These are phyloP conservation scores for Melipona beecheii DNA, from an alignment of 2,888 invertebrate genomes.

Conservation along the genomic window DNA sequence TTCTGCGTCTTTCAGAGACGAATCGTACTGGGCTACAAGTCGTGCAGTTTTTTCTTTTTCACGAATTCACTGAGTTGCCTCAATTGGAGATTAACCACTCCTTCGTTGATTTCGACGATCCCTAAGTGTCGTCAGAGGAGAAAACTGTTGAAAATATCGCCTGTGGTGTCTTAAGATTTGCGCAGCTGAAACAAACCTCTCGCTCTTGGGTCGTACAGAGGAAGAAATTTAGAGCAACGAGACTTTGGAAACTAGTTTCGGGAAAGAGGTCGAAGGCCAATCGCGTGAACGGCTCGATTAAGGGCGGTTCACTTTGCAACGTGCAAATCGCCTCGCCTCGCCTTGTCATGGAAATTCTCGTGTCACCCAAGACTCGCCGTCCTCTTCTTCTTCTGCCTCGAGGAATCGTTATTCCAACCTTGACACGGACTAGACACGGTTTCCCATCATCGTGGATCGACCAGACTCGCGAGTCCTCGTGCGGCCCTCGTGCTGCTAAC, in stretches of 20 bases:
- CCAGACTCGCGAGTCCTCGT: background rate
- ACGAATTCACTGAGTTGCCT: no score
- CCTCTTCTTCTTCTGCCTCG: background rate
- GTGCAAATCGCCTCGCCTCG: conserved; percentile 45
- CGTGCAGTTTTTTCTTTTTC: no score
- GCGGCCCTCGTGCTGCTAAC: background rate
- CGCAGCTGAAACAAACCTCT: background rate
- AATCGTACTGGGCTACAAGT: no score
- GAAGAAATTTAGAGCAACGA: no score
- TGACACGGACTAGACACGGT: conserved; percentile 31
- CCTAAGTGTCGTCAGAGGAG: no score
- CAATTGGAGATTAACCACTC: no score
- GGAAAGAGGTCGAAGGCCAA: conserved; percentile 17
- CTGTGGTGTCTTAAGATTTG: no score
- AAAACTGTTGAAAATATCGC: no score
- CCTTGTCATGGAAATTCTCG: conserved; percentile 59
- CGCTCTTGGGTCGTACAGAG: background rate
- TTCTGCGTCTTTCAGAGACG: no score
- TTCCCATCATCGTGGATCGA: conserved; percentile 8
- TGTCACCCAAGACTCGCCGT: conserved; percentile 12
- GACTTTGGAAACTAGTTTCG: conserved; percentile 1
- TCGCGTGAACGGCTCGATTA: conserved; percentile 46
- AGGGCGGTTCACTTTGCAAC: conserved; percentile 46
- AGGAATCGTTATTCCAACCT: conserved; percentile 56
- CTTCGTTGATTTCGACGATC: no score